Conservation (phyloP, 2,888 invertebrate genomes). For the Drosophila melanosoma region DNA sequence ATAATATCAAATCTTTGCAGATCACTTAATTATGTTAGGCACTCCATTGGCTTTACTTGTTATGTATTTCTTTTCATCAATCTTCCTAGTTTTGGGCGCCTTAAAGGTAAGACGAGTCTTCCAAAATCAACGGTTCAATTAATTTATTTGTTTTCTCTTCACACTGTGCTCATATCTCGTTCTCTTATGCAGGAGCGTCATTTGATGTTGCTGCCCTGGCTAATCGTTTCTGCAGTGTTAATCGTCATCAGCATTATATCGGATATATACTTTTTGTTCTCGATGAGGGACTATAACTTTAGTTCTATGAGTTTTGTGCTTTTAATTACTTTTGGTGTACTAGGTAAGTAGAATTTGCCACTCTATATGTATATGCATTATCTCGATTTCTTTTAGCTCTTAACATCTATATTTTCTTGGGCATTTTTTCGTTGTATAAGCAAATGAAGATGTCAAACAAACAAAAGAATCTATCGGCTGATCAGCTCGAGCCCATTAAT, state of each 20-base stretch:
- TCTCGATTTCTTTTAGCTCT: neutral
- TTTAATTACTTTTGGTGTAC: accelerated
- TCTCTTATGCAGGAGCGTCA: neutral
- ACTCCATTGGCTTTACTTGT: accelerated
- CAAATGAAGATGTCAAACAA: neutral
- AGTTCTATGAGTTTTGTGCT: too few relatives aligned
- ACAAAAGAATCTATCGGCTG: neutral
- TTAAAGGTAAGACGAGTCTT: neutral
- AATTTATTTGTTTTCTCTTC: neutral
- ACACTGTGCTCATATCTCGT: neutral
- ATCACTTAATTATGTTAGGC: accelerated
- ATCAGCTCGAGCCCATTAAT: neutral
- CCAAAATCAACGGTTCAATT: neutral
- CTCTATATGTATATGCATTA: neutral
- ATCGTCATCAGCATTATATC: too few relatives aligned
- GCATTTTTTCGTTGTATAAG: neutral
- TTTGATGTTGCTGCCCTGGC: neutral
- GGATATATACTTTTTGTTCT: too few relatives aligned
- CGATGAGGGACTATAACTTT: too few relatives aligned
- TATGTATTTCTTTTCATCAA: neutral
- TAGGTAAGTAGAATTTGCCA: neutral
- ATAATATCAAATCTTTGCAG: neutral
- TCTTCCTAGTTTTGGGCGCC: neutral
- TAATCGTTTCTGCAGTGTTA: accelerated
- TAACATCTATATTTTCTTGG: accelerated